phyloP scores from a whole-genome alignment of 2,888 invertebrate species.

The Drosophila prostipennis region DNA sequence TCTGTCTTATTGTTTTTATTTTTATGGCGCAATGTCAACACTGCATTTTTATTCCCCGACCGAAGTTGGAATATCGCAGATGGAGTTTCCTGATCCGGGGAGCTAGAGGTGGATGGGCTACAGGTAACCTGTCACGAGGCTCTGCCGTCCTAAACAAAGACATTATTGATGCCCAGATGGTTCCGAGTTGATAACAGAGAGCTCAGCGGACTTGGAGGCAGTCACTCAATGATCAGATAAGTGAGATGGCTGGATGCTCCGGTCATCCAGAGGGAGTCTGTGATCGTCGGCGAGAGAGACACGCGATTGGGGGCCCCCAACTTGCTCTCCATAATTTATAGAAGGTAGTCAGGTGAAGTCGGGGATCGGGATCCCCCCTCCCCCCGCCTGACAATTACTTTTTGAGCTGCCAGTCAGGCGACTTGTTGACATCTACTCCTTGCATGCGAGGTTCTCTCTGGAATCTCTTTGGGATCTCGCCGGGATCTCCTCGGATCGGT shows the following conservation, averaged over 20 bases:
- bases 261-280: slow-evolving; percentile 20
- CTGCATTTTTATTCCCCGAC: slow-evolving; percentile 59
- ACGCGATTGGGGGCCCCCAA: slow-evolving; percentile 32
- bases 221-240: slow-evolving; percentile 68
- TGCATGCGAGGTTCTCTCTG: slow-evolving; percentile 32
- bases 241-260: slow-evolving; percentile 43
- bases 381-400: slow-evolving; percentile 70
- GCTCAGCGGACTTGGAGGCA: slow-evolving; percentile 35
- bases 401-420: slow-evolving; percentile 73
- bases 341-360: slow-evolving; percentile 78
- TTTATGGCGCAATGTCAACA: slow-evolving; percentile 78
- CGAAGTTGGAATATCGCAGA: slow-evolving; percentile 19
- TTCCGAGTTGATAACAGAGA: slow-evolving; percentile 29
- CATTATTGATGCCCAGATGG: slow-evolving; percentile 79
- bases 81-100: slow-evolving; percentile 17
- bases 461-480: slow-evolving; percentile 13
- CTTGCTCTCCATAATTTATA: slow-evolving; percentile 74
- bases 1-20: slow-evolving; percentile 48
- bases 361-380: slow-evolving; percentile 20
- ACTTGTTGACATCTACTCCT: slow-evolving; percentile 72
- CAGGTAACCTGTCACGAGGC: slow-evolving; percentile 50
- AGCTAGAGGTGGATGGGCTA: background rate
- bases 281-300: slow-evolving; percentile 19
- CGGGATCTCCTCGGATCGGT: slow-evolving; percentile 24
- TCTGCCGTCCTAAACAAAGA: slow-evolving; percentile 71